These are phyloP conservation scores for Zaprionus ghesquierei DNA, from an alignment of 1,140 invertebrate species.

Conservation along the genomic window DNA sequence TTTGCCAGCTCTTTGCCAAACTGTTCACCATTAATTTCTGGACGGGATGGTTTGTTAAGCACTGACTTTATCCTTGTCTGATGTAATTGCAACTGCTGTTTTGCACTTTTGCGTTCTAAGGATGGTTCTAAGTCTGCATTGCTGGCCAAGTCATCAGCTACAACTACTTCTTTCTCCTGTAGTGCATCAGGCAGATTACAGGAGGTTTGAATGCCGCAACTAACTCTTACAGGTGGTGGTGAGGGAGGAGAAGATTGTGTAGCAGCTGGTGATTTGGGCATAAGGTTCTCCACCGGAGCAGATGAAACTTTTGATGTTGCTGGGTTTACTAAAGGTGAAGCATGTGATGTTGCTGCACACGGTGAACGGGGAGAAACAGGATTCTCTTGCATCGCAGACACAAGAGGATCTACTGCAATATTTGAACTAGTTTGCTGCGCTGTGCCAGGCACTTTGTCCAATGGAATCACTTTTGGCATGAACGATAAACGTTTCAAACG, in stretches of 20 bases:
- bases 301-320: too few species aligned
- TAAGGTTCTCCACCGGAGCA: not conserved
- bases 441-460: not conserved
- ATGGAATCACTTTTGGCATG: not conserved
- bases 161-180: conserved; percentile 2
- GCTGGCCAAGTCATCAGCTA: not conserved
- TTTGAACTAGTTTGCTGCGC: not conserved
- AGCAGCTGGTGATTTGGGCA: not conserved
- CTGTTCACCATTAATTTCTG: conserved; percentile 69
- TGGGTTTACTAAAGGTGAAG: not conserved
- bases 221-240: not conserved
- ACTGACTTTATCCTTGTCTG: conserved; percentile 6
- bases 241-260: not conserved
- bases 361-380: not conserved
- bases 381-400: not conserved
- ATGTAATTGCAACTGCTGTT: not conserved
- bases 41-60: conserved; percentile 58
- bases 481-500: not conserved
- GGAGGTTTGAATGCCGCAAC: conserved; percentile 15
- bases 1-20: conserved; percentile 59
- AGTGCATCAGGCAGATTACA: not conserved
- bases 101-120: not conserved
- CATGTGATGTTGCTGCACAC: not conserved
- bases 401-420: not conserved
- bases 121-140: not conserved